A percentile compares a stretch with the other conserved stretches of the same genome.
These are phyloP conservation scores for Sarcophaga subvicina DNA, from an alignment of 2,888 invertebrate species.

Conservation along the genomic window DNA sequence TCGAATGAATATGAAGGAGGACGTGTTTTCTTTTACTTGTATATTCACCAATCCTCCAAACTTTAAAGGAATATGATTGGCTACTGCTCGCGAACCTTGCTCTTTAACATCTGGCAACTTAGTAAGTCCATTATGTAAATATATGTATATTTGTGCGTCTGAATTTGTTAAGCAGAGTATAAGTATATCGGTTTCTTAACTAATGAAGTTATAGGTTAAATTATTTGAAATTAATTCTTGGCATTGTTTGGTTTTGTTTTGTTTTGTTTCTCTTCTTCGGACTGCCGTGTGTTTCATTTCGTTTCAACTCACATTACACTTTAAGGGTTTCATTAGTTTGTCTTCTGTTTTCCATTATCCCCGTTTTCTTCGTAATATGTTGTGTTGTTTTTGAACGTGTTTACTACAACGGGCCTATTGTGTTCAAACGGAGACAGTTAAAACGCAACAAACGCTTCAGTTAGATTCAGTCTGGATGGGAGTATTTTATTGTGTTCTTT, in stretches of 20 bases:
- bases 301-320: constrained; percentile 62
- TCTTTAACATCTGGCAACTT: background rate
- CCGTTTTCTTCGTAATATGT: constrained; percentile 17
- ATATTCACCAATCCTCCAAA: too few relatives aligned
- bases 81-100: too few relatives aligned
- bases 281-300: constrained; percentile 45
- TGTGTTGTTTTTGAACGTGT: constrained; percentile 1
- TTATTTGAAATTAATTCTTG: constrained; percentile 43
- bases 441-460: constrained; percentile 51
- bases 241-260: constrained; percentile 15
- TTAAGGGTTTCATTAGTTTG: constrained; percentile 58
- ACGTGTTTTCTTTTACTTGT: too few relatives aligned
- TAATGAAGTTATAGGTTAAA: constrained; percentile 52
- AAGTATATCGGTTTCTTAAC: background rate
- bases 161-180: background rate
- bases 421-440: constrained; percentile 4
- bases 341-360: constrained; percentile 45
- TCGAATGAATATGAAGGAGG: too few relatives aligned
- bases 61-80: too few relatives aligned
- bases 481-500: constrained; percentile 20
- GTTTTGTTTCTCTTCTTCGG: constrained; percentile 15
- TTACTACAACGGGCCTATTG: constrained; percentile 24
- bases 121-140: background rate
- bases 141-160: background rate
- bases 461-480: constrained; percentile 47